These are phyloP conservation scores for Sinocyclocheilus anshuiensis DNA, from an alignment of 2,113 vertebrate species.

Conservation along the genomic window DNA sequence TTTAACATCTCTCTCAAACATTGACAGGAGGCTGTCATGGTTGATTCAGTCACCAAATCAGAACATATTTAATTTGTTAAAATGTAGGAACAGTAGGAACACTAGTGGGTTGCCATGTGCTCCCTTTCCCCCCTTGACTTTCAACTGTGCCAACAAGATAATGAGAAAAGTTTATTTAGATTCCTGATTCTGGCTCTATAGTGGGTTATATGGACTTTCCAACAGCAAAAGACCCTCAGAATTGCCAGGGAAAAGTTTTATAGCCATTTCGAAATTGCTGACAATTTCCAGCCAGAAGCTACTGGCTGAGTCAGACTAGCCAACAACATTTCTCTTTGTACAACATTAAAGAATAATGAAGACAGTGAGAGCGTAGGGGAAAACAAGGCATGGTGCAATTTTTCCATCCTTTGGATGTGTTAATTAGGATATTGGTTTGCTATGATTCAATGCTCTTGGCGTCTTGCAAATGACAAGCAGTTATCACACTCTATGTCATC, in stretches of 20 bases:
- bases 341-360: neutral
- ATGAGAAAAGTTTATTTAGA: conserved; percentile 9
- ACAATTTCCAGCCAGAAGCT: conserved; percentile 6
- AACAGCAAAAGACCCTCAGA: neutral
- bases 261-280: conserved; percentile 4
- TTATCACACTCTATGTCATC: neutral
- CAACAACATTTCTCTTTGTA: neutral
- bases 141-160: neutral
- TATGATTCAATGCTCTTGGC: neutral
- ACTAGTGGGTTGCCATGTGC: neutral
- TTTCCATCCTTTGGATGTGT: conserved; percentile 13
- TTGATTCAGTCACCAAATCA: neutral
- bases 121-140: neutral
- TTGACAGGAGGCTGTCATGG: neutral
- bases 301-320: neutral
- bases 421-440: neutral
- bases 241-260: neutral
- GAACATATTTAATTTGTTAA: neutral
- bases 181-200: neutral
- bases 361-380: neutral
- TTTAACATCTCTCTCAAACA: neutral
- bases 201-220: neutral
- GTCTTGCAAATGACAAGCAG: neutral
- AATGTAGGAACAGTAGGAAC: neutral
- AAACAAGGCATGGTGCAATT: neutral